Base-by-base conservation (phyloP, 2,888 invertebrate species). In the Heteropelma amictum region DNA sequence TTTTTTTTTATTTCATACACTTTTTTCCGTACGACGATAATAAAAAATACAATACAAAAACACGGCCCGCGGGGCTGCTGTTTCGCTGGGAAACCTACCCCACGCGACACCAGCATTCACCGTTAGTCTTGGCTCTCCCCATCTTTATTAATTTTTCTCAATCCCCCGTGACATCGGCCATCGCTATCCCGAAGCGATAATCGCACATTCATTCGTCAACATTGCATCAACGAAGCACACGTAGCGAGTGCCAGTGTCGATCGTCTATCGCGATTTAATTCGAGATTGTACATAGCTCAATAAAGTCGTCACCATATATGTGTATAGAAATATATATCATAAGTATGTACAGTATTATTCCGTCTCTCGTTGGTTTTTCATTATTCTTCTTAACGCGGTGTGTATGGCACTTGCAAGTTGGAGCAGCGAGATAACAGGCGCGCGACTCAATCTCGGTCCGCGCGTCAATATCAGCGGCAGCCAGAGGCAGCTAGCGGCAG, bases 391-490 rank as follows among this genome's bases (percentile, higher is more conserved):
- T 28, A 45, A 17, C 6, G 30, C 19, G 30, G 51, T 10, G 30
- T 30, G 21, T n/a, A 53, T 21, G 53, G 45, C 17, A 19, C 38
- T 23, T 38, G 42, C 35, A 38, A 30, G 19, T 19, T 28, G n/a
- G n/a, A 8, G 7, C 21, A 49, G 10, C 26, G 17, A 23, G 49
- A 38, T 63, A 21, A n/a, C n/a, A n/a, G n/a, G 38, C 49, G 51
- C 45, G 51, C 49, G 35, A 23, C 35, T 35, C 35, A 35, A 49
- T 17, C 33, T 45, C 35, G 35, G 21, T 40, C 42, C 69, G 73
- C 67, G 72, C 68, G 73, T 73, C 73, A 73, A 73, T 73, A 73
- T 58, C 73, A 60, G 56, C 26, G n/a, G n/a, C n/a, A n/a, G n/a
- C n/a, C n/a, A n/a, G n/a, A n/a, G n/a, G n/a, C n/a, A n/a, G n/a